Conservation (phyloP, 2,797 vertebrate genomes). For the Eulemur albifrons region DNA sequence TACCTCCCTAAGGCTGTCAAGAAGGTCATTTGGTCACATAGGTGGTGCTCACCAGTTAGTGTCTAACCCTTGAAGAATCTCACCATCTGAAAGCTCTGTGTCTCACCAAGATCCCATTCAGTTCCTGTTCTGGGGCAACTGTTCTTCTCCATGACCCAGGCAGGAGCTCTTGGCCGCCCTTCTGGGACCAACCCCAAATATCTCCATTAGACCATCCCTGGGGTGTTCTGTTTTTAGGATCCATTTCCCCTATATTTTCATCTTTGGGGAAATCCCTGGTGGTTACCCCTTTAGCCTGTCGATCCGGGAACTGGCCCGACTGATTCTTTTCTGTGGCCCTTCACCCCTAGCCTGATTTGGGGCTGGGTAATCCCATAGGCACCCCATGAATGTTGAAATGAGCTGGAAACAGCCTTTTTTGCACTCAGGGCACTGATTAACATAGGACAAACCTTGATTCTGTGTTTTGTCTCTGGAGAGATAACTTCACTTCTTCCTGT, state of each 20-base stretch:
- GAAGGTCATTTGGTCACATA: neutral
- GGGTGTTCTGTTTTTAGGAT: neutral
- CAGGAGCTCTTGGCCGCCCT: neutral
- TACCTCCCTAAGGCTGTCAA: rapidly evolving
- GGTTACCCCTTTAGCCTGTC: neutral
- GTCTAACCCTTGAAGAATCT: neutral
- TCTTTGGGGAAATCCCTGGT: neutral
- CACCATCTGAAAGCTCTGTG: neutral
- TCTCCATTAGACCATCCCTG: neutral
- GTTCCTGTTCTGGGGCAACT: neutral
- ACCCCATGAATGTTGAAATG: neutral
- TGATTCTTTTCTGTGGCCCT: neutral
- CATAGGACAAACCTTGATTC: no score
- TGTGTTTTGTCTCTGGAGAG: neutral
- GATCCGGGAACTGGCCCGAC: neutral
- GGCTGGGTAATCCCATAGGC: neutral
- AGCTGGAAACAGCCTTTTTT: neutral
- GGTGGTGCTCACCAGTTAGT: neutral
- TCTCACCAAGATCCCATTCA: neutral
- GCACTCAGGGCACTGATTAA: neutral
- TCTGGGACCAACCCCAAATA: neutral
- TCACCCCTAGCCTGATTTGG: neutral
- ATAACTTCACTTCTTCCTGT: neutral
- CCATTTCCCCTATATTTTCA: neutral
- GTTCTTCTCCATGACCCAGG: neutral